Percentiles rank a stretch among this genome's conserved stretches.
Conservation (phyloP, 2,113 vertebrate species). For the Eptesicus fuscus region DNA sequence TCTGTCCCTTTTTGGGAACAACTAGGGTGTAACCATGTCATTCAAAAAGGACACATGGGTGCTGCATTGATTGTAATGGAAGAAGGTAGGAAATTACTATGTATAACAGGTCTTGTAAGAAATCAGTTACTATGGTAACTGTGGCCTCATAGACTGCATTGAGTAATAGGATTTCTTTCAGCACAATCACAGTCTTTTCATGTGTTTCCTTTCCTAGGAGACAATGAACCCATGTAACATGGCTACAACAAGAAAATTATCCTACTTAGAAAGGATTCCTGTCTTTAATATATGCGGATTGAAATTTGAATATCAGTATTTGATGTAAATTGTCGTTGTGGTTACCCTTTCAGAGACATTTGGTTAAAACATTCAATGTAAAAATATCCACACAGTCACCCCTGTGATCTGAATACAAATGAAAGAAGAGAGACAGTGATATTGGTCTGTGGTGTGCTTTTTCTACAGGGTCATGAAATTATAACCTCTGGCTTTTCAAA, state of each 20-base stretch:
- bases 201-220: neutral
- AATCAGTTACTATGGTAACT: conserved; percentile 67
- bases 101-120: conserved; percentile 5
- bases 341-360: neutral
- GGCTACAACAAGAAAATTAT: neutral
- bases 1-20: neutral
- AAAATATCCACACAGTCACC: conserved; percentile 37
- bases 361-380: neutral
- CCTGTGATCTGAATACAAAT: conserved; percentile 2
- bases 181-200: neutral
- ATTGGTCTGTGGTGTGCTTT: neutral
- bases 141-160: neutral
- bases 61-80: neutral
- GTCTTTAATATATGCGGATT: neutral
- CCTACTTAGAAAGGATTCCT: neutral
- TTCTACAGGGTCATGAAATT: conserved; percentile 28
- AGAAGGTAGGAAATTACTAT: conserved; percentile 37
- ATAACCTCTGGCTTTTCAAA: neutral
- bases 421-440: neutral
- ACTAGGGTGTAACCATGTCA: neutral
- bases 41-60: neutral
- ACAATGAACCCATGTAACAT: neutral
- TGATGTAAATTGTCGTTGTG: conserved; percentile 7
- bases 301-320: neutral
- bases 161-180: conserved; percentile 3